These are phyloP conservation scores for Phallusia fumigata DNA, from an alignment of 23 tunicate genomes.

Conservation along the genomic window DNA sequence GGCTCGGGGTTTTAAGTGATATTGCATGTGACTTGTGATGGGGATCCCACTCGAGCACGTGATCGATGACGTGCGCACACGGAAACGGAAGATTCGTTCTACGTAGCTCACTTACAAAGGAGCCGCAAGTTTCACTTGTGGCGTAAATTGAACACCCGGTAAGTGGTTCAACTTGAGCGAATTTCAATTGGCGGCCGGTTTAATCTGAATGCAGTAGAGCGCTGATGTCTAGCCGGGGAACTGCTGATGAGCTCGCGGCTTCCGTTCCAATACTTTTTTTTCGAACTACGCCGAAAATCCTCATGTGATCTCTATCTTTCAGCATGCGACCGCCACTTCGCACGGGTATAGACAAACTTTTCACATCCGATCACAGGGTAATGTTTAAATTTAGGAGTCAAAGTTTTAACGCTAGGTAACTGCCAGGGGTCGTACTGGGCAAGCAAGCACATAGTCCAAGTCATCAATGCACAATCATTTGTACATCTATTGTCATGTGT, in stretches of 20 bases:
- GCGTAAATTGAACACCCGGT: constrained; percentile 1
- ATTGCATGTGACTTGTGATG: constrained; percentile 1
- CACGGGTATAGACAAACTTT: too few species aligned
- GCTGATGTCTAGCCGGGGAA: neutral
- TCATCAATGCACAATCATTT: too few species aligned
- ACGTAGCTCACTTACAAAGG: neutral
- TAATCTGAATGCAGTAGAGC: neutral
- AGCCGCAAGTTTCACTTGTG: constrained; percentile 4
- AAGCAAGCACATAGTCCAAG: too few species aligned
- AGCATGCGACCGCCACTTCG: too few species aligned
- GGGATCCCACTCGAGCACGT: neutral
- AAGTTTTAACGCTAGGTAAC: too few species aligned
- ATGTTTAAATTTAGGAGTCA: too few species aligned
- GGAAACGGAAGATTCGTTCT: neutral
- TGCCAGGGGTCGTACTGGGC: too few species aligned
- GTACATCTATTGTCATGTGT: too few species aligned
- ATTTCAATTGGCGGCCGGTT: neutral
- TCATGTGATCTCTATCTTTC: too few species aligned
- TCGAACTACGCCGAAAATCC: too few species aligned
- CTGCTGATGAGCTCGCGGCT: neutral
- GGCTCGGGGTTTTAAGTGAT: neutral
- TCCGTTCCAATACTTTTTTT: neutral
- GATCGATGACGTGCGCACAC: neutral
- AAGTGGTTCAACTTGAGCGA: constrained; percentile 15
- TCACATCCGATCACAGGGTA: too few species aligned